These are phyloP conservation scores for Lepidothrix coronata DNA, from an alignment of 2,113 vertebrate genomes.

Conservation along the genomic window DNA sequence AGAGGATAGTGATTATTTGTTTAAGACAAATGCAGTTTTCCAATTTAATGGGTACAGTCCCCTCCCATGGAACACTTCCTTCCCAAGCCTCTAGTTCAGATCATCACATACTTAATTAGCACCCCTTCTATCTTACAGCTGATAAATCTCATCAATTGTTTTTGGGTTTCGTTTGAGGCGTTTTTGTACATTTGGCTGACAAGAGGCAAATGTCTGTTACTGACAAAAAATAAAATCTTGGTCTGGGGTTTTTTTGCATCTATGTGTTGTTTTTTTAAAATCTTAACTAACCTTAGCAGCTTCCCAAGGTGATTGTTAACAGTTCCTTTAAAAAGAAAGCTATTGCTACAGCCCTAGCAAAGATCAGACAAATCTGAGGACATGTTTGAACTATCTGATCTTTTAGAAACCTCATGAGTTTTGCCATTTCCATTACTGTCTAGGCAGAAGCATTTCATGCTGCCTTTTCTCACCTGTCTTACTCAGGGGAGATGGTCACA, in stretches of 20 bases:
- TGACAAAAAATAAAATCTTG: not conserved
- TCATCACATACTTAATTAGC: not conserved
- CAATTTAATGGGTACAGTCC: not conserved
- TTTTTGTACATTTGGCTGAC: not conserved
- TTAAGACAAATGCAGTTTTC: not conserved
- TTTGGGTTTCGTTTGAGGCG: not conserved
- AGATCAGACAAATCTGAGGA: not conserved
- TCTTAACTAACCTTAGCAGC: not conserved
- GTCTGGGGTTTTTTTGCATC: not conserved
- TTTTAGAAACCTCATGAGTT: not conserved
- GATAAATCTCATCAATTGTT: not conserved
- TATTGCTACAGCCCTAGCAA: not conserved
- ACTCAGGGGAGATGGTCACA: not conserved
- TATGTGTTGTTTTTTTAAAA: too few species aligned
- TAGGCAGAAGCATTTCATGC: not conserved
- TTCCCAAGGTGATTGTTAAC: not conserved
- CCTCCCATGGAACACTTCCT: not conserved
- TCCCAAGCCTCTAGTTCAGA: not conserved
- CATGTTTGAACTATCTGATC: not conserved
- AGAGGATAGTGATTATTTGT: not conserved
- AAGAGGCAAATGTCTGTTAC: not conserved
- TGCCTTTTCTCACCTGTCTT: not conserved
- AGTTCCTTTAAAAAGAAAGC: not conserved
- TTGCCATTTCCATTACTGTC: not conserved
- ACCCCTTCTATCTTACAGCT: not conserved